A percentile compares a stretch with the other conserved stretches of the same genome.
phyloP scores from a whole-genome alignment of 2,113 vertebrate genomes.

The Prionailurus bengalensis region DNA sequence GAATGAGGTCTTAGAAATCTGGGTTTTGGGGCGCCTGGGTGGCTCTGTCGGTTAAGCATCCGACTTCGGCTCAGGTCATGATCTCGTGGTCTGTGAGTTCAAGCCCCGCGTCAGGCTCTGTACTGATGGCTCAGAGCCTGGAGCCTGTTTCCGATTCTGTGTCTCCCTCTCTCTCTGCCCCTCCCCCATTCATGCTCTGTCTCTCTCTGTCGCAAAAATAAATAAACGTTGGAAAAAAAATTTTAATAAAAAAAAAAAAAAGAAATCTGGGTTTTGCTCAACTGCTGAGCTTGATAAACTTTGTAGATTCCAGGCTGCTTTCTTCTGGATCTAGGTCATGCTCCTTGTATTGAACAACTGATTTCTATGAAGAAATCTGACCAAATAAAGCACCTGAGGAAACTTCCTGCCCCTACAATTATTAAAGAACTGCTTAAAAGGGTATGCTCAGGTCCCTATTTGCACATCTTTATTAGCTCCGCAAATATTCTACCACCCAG shows the following conservation, averaged over 20 bases:
- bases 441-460: background rate
- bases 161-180: too few relatives aligned
- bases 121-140: too few relatives aligned
- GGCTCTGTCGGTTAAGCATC: too few relatives aligned
- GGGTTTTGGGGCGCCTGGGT: background rate
- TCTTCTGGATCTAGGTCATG: background rate
- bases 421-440: background rate
- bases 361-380: conserved; percentile 11
- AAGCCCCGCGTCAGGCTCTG: too few relatives aligned
- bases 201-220: too few relatives aligned
- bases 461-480: background rate
- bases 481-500: background rate
- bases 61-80: too few relatives aligned
- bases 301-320: background rate
- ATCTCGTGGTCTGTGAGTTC: too few relatives aligned
- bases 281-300: background rate
- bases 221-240: too few relatives aligned
- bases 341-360: background rate
- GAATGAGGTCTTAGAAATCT: background rate
- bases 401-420: background rate
- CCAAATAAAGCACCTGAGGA: background rate
- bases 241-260: too few relatives aligned
- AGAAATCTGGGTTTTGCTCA: background rate
- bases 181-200: too few relatives aligned
- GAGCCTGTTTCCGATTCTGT: too few relatives aligned